Evolutionary conservation across 2,888 invertebrate genomes (phyloP).

Genomic region (Torymus tubicola): DNA sequence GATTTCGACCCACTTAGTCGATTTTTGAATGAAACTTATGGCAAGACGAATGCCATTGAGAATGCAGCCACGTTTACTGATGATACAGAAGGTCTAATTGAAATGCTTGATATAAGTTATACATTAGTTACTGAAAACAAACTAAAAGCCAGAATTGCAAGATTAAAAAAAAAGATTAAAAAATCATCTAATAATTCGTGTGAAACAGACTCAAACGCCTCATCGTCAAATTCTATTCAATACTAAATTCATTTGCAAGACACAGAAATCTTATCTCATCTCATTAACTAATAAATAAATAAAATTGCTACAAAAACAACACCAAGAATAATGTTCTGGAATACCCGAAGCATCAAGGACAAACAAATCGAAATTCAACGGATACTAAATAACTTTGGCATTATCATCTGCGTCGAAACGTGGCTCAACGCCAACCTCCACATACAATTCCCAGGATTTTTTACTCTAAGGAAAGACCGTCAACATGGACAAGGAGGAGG

Average conservation of each 20-base stretch:
- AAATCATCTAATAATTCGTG: too few species aligned
- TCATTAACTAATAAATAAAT: too few species aligned
- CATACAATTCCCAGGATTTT: conserved; percentile 6
- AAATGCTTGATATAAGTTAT: conserved; percentile 22
- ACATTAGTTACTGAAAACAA: not conserved
- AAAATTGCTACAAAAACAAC: too few species aligned
- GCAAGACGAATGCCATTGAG: not conserved
- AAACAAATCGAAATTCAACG: not conserved
- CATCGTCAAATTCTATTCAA: too few species aligned
- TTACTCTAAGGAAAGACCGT: not conserved
- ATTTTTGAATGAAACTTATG: conserved; percentile 17
- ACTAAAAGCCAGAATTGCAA: too few species aligned
- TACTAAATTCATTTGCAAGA: too few species aligned
- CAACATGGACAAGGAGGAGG: conserved; percentile 11
- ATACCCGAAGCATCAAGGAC: not conserved
- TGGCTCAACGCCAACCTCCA: conserved; percentile 8
- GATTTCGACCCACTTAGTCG: not conserved
- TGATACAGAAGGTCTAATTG: not conserved
- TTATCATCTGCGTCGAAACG: conserved; percentile 24
- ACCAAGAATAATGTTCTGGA: conserved; percentile 28
- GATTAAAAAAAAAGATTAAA: too few species aligned
- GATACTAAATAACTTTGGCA: not conserved
- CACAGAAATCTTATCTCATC: too few species aligned
- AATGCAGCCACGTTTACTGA: not conserved
- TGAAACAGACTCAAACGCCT: too few species aligned